These are phyloP conservation scores for Sialis fuliginosa DNA, from an alignment of 2,888 invertebrate species.

Conservation along the genomic window DNA sequence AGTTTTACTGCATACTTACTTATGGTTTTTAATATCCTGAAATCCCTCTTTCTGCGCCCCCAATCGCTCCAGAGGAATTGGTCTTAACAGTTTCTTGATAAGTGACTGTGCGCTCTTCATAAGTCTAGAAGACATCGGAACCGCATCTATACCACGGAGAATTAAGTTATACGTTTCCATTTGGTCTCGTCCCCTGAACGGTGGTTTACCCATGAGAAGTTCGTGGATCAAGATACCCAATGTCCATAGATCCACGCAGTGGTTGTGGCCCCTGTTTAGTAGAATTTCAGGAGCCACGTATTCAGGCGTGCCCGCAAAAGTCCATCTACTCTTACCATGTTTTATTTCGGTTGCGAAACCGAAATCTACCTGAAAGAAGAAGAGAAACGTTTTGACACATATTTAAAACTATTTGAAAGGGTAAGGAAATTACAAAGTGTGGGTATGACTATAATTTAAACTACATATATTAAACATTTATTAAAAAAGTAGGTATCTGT, in stretches of 20 bases:
- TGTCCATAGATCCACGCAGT: slow-evolving; percentile 90
- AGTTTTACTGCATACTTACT: slow-evolving; percentile 38
- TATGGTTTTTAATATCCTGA: slow-evolving; percentile 67
- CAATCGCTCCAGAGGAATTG: slow-evolving; percentile 71
- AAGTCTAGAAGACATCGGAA: slow-evolving; percentile 65
- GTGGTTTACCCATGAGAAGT: slow-evolving; percentile 71
- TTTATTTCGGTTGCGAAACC: slow-evolving; percentile 82
- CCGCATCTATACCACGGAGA: slow-evolving; percentile 75
- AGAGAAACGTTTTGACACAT: too few relatives aligned
- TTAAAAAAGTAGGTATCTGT: too few relatives aligned
- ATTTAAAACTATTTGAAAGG: too few relatives aligned
- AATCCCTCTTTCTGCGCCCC: slow-evolving; percentile 80
- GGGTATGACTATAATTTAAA: too few relatives aligned
- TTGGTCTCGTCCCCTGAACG: slow-evolving; percentile 78
- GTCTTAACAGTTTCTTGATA: slow-evolving; percentile 71
- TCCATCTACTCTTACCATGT: slow-evolving; percentile 72
- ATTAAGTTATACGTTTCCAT: slow-evolving; percentile 91
- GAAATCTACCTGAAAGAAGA: slow-evolving; percentile 55
- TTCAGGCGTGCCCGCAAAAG: slow-evolving; percentile 90
- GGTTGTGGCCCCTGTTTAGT: slow-evolving; percentile 64
- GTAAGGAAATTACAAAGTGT: too few relatives aligned
- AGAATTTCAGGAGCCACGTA: slow-evolving; percentile 85
- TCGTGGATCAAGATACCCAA: slow-evolving; percentile 79
- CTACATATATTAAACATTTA: too few relatives aligned
- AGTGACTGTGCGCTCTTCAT: slow-evolving; percentile 62